A percentile compares a stretch with the other conserved stretches of the same genome.
Evolutionary conservation across 2,113 vertebrate species (phyloP).

Genomic region (Philantomba maxwellii): DNA sequence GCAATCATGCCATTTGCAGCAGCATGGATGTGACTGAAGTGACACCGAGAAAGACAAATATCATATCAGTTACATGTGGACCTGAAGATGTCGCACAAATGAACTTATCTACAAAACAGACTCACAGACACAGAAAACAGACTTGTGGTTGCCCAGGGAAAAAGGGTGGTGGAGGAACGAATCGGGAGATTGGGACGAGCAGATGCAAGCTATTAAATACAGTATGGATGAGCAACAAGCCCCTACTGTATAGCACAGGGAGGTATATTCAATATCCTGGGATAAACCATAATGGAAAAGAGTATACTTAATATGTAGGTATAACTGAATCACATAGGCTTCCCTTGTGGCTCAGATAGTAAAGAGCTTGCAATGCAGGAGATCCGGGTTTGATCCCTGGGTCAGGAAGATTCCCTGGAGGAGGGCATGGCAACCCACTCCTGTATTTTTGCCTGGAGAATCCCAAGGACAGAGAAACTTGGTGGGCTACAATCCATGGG

Average conservation of each 20-base stretch:
- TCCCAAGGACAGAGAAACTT: neutral
- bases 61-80: rapidly evolving
- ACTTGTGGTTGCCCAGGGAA: no score
- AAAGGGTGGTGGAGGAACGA: neutral
- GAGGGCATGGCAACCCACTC: neutral
- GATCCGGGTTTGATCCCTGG: neutral
- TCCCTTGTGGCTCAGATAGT: neutral
- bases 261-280: neutral
- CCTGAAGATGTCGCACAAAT: neutral
- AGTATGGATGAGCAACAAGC: neutral
- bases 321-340: neutral
- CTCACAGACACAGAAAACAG: neutral
- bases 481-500: neutral
- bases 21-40: rapidly evolving
- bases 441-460: neutral
- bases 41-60: neutral
- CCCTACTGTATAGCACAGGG: neutral
- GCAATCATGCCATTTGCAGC: neutral
- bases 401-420: neutral
- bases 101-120: neutral
- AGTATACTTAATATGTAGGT: neutral
- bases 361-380: neutral
- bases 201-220: rapidly evolving
- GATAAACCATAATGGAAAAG: neutral
- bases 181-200: neutral